These are phyloP conservation scores for Hoplodrina ambigua DNA, from an alignment of 2,888 invertebrate genomes.

Conservation along the genomic window DNA sequence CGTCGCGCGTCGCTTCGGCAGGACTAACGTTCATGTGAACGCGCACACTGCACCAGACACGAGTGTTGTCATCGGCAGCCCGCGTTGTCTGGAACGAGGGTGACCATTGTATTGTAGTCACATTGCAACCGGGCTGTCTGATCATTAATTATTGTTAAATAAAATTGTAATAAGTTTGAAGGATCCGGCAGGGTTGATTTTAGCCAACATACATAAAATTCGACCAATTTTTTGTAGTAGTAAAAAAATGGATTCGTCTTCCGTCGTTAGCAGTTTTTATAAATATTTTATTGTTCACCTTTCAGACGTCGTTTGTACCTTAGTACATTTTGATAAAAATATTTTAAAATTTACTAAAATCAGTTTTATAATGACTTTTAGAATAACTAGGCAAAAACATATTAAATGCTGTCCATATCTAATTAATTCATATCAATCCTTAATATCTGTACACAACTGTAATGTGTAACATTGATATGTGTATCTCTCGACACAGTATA, in stretches of 20 bases:
- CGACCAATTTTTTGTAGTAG: slow-evolving; percentile 75
- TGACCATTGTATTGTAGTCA: neutral
- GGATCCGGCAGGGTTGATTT: slow-evolving; percentile 32
- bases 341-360: slow-evolving; percentile 4
- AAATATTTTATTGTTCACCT: slow-evolving; percentile 20
- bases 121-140: no score
- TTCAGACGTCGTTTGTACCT: slow-evolving; percentile 17
- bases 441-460: slow-evolving; percentile 23
- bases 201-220: slow-evolving; percentile 26
- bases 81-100: neutral
- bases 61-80: neutral
- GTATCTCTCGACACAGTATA: slow-evolving; percentile 23
- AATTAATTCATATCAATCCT: slow-evolving; percentile 54
- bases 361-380: neutral
- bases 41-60: neutral
- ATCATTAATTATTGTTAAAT: slow-evolving; percentile 4
- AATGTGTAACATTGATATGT: slow-evolving; percentile 33
- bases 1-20: neutral
- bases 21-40: neutral
- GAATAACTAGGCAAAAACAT: slow-evolving; percentile 1
- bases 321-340: slow-evolving; percentile 35
- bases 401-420: slow-evolving; percentile 47
- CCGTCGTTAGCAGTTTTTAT: slow-evolving; percentile 61
- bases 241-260: slow-evolving; percentile 66
- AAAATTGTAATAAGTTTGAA: slow-evolving; percentile 3